These are phyloP conservation scores for Hydrolagus colliei DNA, from an alignment of 2,797 vertebrate genomes.

Conservation along the genomic window DNA sequence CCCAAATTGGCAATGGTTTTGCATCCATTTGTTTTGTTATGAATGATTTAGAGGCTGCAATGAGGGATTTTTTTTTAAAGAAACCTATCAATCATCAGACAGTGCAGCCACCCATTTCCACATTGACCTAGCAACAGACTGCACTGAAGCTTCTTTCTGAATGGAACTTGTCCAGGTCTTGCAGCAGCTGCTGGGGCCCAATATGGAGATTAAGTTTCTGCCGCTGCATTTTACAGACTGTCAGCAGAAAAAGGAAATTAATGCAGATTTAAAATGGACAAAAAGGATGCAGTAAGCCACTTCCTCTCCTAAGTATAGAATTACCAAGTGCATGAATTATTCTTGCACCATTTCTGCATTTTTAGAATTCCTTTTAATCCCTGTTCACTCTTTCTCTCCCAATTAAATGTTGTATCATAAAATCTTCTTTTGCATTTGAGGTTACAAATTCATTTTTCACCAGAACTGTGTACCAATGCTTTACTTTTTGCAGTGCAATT, in stretches of 20 bases:
- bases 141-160: slow-evolving; percentile 4
- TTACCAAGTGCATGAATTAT: neutral
- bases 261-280: neutral
- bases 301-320: neutral
- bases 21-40: slow-evolving; percentile 5
- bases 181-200: slow-evolving; percentile 7
- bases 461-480: too few species aligned
- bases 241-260: neutral
- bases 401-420: too few species aligned
- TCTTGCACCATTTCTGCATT: neutral
- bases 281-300: neutral
- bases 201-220: neutral
- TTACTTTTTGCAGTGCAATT: too few species aligned
- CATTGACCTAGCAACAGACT: slow-evolving; percentile 1
- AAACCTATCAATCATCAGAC: neutral
- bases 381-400: too few species aligned
- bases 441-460: too few species aligned
- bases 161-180: neutral
- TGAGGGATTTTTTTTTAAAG: neutral
- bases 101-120: slow-evolving; percentile 1
- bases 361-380: neutral
- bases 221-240: neutral
- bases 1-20: neutral
- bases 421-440: too few species aligned
- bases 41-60: slow-evolving; percentile 5